Evolutionary conservation across 2,888 invertebrate genomes (phyloP), one percentile per base, ranked within the genome.

Genomic region (Elysia crispata): DNA sequence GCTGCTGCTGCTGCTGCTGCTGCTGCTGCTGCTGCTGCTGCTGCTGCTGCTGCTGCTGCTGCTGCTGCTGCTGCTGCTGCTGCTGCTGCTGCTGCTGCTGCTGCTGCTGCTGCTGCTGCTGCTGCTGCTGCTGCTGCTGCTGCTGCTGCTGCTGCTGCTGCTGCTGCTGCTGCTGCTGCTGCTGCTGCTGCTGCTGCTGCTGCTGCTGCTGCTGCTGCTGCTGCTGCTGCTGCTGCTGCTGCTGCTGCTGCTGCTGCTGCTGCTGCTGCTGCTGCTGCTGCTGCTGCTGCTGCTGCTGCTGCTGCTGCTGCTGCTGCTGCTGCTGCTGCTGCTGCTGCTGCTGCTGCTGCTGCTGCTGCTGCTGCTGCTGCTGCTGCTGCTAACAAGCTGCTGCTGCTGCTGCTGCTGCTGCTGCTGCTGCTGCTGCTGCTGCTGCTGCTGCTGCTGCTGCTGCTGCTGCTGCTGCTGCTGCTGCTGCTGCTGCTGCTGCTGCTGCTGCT

Each of bases 121-220:
- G 62, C 62, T 62, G n/a, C n/a, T 62, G 62, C 25, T 62, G 62
- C n/a, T 62, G 62, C 25, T 62, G 62, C 25, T 25, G 62, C n/a
- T 62, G 62, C 62, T 62, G 62, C 25, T 62, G n/a, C 25, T 62
- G 62, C 62, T 62, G n/a, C n/a, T 62, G 62, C 25, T 62, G 62
- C n/a, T 62, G 62, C 25, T 62, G 62, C 25, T 25, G 62, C n/a
- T 62, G 62, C 62, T 62, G 62, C 25, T 62, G n/a, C 25, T 62
- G 62, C 62, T 62, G n/a, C n/a, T 62, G 62, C 25, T 62, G 62
- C n/a, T 62, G 62, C 25, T 62, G 62, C 25, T 25, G 62, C 25
- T 62, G 62, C n/a, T 62, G 62, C 62, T 62, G 62, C 25, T 62
- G n/a, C 25, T 62, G 62, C 62, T 62, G n/a, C n/a, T 62, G 62